phyloP scores from a whole-genome alignment of 2,888 invertebrate genomes.

The Stenchaetothrips biformis region DNA sequence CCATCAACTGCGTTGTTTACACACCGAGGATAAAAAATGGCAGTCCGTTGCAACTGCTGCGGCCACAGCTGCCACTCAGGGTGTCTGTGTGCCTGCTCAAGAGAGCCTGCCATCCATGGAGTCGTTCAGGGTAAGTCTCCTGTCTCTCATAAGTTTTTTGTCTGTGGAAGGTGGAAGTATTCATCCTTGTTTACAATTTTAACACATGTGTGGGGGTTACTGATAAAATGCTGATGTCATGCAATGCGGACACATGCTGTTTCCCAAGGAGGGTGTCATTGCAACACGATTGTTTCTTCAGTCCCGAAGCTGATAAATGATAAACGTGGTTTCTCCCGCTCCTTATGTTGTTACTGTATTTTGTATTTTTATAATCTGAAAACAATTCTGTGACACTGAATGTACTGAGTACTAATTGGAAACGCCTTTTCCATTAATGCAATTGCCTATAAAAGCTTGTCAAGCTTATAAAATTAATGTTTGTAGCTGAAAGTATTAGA shows the following conservation, averaged over 20 bases:
- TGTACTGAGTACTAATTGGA: neutral
- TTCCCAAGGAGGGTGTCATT: neutral
- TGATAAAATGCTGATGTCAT: constrained; percentile 9
- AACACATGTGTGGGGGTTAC: neutral
- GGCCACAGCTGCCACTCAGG: neutral
- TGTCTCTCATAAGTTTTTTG: neutral
- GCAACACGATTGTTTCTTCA: neutral
- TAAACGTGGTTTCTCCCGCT: neutral
- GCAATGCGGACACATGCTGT: neutral
- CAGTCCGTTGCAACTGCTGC: neutral
- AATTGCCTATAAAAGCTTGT: neutral
- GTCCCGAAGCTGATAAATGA: constrained; percentile 1
- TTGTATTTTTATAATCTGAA: neutral
- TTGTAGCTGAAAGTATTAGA: neutral
- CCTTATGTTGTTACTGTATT: neutral
- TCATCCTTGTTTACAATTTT: neutral
- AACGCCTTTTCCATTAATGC: neutral
- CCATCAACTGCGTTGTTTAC: constrained; percentile 2
- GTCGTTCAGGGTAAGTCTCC: neutral
- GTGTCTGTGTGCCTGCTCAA: neutral
- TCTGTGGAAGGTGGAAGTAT: neutral
- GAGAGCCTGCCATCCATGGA: neutral
- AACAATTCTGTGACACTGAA: neutral
- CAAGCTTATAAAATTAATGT: neutral
- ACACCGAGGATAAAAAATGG: neutral